Evolutionary conservation across 2,113 vertebrate genomes (phyloP).

Genomic region (Taxidea taxus): DNA sequence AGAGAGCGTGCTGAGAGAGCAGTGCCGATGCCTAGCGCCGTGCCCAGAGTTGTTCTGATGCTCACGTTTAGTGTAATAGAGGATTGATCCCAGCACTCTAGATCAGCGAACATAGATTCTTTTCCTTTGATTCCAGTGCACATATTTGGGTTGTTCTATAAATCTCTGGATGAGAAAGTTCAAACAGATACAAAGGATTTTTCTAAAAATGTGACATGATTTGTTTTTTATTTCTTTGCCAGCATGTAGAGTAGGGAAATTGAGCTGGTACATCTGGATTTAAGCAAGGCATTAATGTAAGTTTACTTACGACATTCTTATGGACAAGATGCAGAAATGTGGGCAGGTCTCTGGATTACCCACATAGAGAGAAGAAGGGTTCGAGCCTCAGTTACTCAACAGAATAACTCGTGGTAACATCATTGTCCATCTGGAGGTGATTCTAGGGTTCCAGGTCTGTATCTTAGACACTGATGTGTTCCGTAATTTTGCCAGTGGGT

Average conservation of each 20-base stretch:
- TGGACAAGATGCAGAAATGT: not conserved
- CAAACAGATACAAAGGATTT: not conserved
- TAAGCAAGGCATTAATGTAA: not conserved
- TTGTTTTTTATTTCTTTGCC: slow-evolving; percentile 9
- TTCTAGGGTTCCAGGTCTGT: not conserved
- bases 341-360: not conserved
- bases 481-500: not conserved
- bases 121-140: not conserved
- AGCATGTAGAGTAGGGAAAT: not conserved
- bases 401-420: not conserved
- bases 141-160: not conserved
- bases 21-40: not conserved
- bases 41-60: not conserved
- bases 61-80: not conserved
- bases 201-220: not conserved
- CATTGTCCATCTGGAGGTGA: not conserved
- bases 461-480: not conserved
- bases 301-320: not conserved
- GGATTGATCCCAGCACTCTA: not conserved
- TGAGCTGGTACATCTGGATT: not conserved
- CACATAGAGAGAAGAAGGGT: not conserved
- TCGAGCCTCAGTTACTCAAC: not conserved
- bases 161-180: not conserved
- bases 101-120: not conserved
- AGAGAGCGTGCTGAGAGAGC: not conserved